Evolutionary conservation across 1,140 invertebrate species (phyloP), one percentile per base, ranked within the genome.

Genomic region (Drosophila subpulchrella): DNA sequence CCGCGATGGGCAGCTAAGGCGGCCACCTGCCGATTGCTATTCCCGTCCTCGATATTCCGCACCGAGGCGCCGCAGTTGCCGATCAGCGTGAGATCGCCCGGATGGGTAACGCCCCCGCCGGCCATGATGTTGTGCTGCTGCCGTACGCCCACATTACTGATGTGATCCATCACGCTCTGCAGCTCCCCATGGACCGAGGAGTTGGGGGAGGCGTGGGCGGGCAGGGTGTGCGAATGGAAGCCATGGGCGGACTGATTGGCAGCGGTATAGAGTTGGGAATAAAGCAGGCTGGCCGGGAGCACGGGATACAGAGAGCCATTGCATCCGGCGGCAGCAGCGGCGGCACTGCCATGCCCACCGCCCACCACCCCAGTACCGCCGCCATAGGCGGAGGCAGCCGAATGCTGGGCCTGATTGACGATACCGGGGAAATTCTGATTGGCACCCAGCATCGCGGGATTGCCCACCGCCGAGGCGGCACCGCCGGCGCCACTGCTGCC

Each of bases 191-290:
- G 94, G 67, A 95, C 94, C 30, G 91, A 83, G 1, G 91, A 92
- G 68, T 94, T 94, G 57, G 95, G 94, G 15, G 94, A 94, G 15
- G 94, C 93, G 60, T 94, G 94, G 63, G 94, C 93, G 20, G 94
- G 93, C 78, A 95, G 94, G n/a, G 94, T 94, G 82, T 95, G 95
- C 27, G 95, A 95, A 78, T 95, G 95, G 74, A 95, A 96, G 76
- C 96, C 95, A 72, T 96, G 96, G 48, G 95, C 95, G 59, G 95
- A 95, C 83, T 97, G 96, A 83, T 96, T 96, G 34, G 95, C 95
- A 15, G 95, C 95, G 2, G 95, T 95, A 63, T 97, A 97, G 15
- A 97, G 92, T 84, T 97, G 96, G 13, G 96, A 96, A 92, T 97
- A 97, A 6, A 97, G 93, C 57, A 97, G 93, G 82, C 96, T 96